Percentiles rank a stretch among this genome's conserved stretches.
Conservation (phyloP, 2,797 vertebrate species). For the Diglossa cyanea region DNA sequence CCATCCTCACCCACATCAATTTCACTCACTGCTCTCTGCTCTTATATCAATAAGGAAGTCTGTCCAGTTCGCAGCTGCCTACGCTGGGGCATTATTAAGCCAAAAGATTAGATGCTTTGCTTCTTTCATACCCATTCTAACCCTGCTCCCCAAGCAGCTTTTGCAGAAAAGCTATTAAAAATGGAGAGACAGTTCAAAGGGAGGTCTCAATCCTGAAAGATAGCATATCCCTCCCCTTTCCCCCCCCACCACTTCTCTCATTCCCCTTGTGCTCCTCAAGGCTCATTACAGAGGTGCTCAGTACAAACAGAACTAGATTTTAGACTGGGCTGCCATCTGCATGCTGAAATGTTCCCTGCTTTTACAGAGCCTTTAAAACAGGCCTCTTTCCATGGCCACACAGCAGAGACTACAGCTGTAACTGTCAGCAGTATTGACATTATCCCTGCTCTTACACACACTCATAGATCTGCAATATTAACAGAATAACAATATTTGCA, state of each 20-base stretch:
- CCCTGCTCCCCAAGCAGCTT: conserved; percentile 19
- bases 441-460: neutral
- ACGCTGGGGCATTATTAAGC: neutral
- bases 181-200: conserved; percentile 36
- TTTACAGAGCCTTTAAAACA: neutral
- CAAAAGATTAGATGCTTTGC: conserved; percentile 32
- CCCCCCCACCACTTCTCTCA: neutral
- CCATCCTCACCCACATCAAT: neutral
- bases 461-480: neutral
- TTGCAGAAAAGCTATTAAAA: conserved; percentile 59
- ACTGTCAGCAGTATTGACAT: neutral
- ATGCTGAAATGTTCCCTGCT: conserved; percentile 20
- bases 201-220: conserved; percentile 15
- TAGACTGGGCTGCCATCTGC: conserved; percentile 50
- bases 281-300: neutral
- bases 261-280: neutral
- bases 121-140: conserved; percentile 5
- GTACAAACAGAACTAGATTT: neutral
- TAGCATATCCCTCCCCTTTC: neutral
- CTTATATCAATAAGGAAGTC: neutral
- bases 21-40: neutral
- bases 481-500: neutral
- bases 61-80: neutral
- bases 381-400: neutral
- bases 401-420: neutral